Evolutionary conservation across 2,113 vertebrate species (phyloP).

Genomic region (Gobiocypris rarus): DNA sequence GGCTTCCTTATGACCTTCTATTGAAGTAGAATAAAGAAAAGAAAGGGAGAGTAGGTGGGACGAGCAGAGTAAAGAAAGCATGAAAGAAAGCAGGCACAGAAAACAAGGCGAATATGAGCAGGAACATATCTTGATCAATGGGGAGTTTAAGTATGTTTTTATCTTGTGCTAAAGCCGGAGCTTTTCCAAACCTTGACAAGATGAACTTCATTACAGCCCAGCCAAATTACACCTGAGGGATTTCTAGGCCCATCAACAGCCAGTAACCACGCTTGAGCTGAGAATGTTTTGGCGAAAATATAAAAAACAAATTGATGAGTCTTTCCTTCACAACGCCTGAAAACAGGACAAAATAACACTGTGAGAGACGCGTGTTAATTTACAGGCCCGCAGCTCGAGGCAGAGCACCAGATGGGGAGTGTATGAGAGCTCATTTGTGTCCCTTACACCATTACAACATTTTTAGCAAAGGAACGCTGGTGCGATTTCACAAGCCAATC

Average conservation of each 20-base stretch:
- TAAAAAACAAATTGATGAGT: neutral
- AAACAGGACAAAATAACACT: constrained; percentile 13
- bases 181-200: neutral
- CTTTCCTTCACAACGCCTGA: neutral
- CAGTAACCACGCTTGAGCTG: neutral
- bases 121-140: constrained; percentile 7
- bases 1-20: neutral
- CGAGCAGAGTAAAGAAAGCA: neutral
- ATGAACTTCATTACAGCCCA: neutral
- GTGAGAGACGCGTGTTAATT: neutral
- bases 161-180: neutral
- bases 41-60: neutral
- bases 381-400: constrained; percentile 10
- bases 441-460: constrained; percentile 13
- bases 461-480: neutral
- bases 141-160: constrained; percentile 9
- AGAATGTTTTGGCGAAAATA: neutral
- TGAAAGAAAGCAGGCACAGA: neutral
- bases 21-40: neutral
- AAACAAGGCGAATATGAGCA: neutral
- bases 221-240: constrained; percentile 31
- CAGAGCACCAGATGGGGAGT: neutral
- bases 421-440: constrained; percentile 13
- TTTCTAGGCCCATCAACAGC: neutral
- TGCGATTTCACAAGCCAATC: constrained; percentile 21